Evolutionary conservation across 2,888 invertebrate species (phyloP), one percentile per base, ranked within the genome.

Genomic region (Volucella bombylans): DNA sequence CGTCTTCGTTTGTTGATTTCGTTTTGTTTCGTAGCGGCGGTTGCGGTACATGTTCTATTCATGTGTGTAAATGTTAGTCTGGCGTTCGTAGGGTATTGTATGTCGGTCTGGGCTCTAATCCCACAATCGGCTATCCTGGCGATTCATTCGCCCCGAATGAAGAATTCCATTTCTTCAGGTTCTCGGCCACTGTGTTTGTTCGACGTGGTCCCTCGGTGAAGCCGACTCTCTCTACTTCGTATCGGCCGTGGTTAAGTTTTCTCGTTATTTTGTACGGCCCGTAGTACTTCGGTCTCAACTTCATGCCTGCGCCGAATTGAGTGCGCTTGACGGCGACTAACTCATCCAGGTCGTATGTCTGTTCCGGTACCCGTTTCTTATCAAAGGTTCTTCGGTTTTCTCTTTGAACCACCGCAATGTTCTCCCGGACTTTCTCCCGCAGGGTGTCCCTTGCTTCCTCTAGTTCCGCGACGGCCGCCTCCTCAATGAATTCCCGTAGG

Each of bases 291-390:
- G 72, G 69, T 45, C 62, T 61, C n/a, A 77, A 45, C 12, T 77
- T 80, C 39, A 85, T 49, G 12, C 64, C 64, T 2, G 71, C 10
- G 3, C 78, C 78, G 49, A 71, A 78, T 38, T 81, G 83, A 1
- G 80, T 80, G 10, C 81, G 80, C 64, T 86, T 81, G 15, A 77
- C 81, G 57, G 80, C 80, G 50, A 86, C 72, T 15, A 82, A 55
- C 11, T 86, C 79, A 18, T 54, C 45, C 15, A 64, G 10, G 8
- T 14, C 12, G 52, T 82, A 80, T 31, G 49, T 47, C 1, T 9
- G 54, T 38, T 71, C 82, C 3, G 62, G 47, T 49, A 41, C 45
- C 31, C 80, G 18, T 8, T 49, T 49, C 11, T 18, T 71, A 18
- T 81, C 50, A 45, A 74, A 80, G 0, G 41, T 18, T n/a, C 18